Conservation (phyloP, 1,140 invertebrate genomes). For the Drosophila obscura region DNA sequence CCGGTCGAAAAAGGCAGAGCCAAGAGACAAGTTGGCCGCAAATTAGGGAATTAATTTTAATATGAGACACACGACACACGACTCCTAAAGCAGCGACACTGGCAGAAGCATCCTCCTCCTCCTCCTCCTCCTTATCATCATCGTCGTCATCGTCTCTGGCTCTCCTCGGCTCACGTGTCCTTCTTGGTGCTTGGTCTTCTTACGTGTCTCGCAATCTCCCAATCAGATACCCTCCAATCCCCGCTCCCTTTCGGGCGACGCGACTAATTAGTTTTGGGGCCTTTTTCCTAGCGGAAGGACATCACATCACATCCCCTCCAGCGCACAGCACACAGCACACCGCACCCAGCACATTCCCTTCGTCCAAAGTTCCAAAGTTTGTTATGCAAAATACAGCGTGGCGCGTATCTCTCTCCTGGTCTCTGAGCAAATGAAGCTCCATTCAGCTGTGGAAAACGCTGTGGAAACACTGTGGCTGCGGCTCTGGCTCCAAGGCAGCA, state of each 20-base stretch:
- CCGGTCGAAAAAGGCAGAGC: neutral
- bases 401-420: constrained; percentile 47
- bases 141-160: constrained; percentile 47
- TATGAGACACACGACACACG: constrained; percentile 47
- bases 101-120: no score
- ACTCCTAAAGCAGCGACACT: constrained; percentile 11
- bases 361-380: constrained; percentile 59
- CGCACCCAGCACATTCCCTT: neutral
- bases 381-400: constrained; percentile 77
- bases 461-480: constrained; percentile 64
- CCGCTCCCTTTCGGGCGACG: constrained; percentile 5
- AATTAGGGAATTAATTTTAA: constrained; percentile 76
- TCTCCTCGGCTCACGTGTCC: constrained; percentile 51
- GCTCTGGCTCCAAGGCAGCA: constrained; percentile 59
- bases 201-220: no score
- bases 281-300: constrained; percentile 43
- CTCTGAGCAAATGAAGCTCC: constrained; percentile 74
- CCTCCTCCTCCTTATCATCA: constrained; percentile 1
- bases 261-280: constrained; percentile 77
- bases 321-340: no score
- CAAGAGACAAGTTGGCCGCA: constrained; percentile 51
- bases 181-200: neutral
- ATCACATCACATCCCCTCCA: constrained; percentile 13
- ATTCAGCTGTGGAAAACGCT: constrained; percentile 52
- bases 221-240: no score